Percentiles rank a stretch among this genome's conserved stretches.
phyloP scores from a whole-genome alignment of 2,113 vertebrate genomes.

The Redunca redunca region DNA sequence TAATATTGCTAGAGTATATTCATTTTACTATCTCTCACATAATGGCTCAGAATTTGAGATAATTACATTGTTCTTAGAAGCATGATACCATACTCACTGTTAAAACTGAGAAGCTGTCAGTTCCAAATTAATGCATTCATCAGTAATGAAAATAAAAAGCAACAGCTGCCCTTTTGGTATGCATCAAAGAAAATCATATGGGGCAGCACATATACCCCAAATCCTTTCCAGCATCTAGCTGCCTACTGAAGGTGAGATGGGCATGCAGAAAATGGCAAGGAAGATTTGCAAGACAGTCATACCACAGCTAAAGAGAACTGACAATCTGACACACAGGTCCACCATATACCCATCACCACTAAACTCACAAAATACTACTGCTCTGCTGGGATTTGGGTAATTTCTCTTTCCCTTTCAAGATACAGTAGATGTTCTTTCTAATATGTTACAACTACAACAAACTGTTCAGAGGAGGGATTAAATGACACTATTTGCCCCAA shows the following conservation, averaged over 20 bases:
- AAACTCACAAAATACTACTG: not conserved
- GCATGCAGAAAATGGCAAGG: not conserved
- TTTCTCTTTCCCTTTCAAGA: not conserved
- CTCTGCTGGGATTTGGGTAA: not conserved
- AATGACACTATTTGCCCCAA: not conserved
- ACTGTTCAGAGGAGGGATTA: not conserved
- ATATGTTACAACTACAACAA: not conserved
- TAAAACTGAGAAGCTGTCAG: not conserved
- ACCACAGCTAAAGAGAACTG: not conserved
- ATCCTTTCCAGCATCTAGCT: not conserved
- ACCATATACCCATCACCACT: not conserved
- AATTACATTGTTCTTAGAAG: not conserved
- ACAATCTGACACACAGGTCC: not conserved
- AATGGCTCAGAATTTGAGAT: not conserved
- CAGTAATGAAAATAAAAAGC: constrained; percentile 16
- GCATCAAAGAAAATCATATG: not conserved
- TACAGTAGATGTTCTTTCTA: not conserved
- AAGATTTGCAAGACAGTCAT: not conserved
- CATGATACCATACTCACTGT: not conserved
- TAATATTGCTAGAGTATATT: not conserved
- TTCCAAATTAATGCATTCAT: not conserved
- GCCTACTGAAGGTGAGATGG: not conserved
- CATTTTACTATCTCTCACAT: not conserved
- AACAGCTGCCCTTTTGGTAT: not conserved
- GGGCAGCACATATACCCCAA: not conserved